Conservation (phyloP, 2,888 invertebrate species). For the Autographa gamma region DNA sequence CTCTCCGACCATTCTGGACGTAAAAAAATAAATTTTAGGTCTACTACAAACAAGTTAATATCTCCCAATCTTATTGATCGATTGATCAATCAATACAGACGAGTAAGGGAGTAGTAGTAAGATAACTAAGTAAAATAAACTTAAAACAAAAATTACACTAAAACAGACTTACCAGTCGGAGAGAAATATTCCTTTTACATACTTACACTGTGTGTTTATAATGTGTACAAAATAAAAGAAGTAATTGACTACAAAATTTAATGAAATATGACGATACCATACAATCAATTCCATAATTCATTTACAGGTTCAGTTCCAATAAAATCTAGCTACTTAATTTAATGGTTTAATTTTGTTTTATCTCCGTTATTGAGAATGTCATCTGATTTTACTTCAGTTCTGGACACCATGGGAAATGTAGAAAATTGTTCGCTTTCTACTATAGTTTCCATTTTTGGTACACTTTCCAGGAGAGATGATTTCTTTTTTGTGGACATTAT, state of each 20-base stretch:
- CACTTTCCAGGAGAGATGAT: constrained; percentile 69
- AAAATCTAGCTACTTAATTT: constrained; percentile 10
- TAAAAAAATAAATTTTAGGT: constrained; percentile 32
- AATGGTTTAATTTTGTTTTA: constrained; percentile 18
- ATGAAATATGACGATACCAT: constrained; percentile 31
- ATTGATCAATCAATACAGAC: no score
- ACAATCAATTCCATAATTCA: constrained; percentile 38
- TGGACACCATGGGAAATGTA: constrained; percentile 54
- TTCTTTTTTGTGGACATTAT: constrained; percentile 68
- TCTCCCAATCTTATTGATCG: no score
- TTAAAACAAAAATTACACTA: neutral
- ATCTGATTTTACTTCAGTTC: constrained; percentile 32
- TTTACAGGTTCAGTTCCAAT: constrained; percentile 28
- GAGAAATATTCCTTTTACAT: neutral
- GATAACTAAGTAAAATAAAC: constrained; percentile 8
- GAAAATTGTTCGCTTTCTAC: constrained; percentile 69
- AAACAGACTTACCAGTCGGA: neutral
- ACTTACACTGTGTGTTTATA: constrained; percentile 3
- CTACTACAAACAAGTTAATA: no score
- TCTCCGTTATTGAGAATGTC: constrained; percentile 41
- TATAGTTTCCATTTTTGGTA: constrained; percentile 78
- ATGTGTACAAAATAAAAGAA: constrained; percentile 20
- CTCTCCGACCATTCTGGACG: constrained; percentile 71
- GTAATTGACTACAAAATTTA: constrained; percentile 22
- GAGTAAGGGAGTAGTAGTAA: no score